Conservation (phyloP, 1,140 invertebrate species). For the Drosophila pruinosa region DNA sequence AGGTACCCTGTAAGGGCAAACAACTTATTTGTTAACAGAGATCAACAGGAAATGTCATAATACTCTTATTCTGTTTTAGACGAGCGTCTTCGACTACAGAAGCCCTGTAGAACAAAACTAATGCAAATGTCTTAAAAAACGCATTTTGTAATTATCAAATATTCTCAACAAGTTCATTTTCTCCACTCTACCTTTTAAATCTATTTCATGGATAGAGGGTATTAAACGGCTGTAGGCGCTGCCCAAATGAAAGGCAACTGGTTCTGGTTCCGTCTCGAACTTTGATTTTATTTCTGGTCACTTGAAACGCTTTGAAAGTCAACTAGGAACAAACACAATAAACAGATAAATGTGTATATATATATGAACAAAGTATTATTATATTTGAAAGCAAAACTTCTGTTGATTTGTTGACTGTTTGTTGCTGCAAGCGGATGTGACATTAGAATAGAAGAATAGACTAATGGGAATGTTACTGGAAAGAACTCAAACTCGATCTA, state of each 20-base stretch:
- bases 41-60: no score
- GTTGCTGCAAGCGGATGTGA: constrained; percentile 52
- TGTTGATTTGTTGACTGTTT: constrained; percentile 29
- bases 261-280: constrained; percentile 52
- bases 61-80: no score
- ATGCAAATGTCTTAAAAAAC: no score
- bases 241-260: constrained; percentile 72
- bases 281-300: constrained; percentile 30
- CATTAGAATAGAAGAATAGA: constrained; percentile 13
- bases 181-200: neutral
- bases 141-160: neutral
- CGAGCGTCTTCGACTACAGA: no score
- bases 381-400: constrained; percentile 20
- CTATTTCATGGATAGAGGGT: neutral
- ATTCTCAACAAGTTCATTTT: neutral
- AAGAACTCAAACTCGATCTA: constrained; percentile 3
- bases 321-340: constrained; percentile 25
- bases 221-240: constrained; percentile 20
- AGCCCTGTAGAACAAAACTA: no score
- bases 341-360: constrained; percentile 10
- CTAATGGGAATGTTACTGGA: neutral
- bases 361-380: constrained; percentile 1
- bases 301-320: constrained; percentile 36
- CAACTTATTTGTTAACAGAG: neutral
- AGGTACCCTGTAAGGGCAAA: neutral